Percentiles rank a stretch among this genome's conserved stretches.
Evolutionary conservation across 2,888 invertebrate species (phyloP).

Genomic region (Pogonocherus hispidulus): DNA sequence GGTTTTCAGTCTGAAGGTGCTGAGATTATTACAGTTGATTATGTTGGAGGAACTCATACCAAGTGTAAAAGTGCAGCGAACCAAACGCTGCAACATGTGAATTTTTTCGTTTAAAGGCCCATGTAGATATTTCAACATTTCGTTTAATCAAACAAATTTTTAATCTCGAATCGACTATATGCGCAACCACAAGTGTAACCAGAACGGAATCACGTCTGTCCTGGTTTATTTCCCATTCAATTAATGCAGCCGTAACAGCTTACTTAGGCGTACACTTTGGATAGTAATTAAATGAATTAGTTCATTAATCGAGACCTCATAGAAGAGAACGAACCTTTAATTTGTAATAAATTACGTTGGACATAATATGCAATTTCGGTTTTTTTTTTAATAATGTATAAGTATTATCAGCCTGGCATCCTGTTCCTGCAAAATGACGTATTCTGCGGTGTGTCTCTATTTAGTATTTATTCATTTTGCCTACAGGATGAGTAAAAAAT

Average conservation of each 20-base stretch:
- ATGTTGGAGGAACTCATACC: no score
- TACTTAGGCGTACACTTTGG: not conserved
- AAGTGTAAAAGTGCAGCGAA: no score
- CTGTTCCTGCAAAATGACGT: conserved; percentile 9
- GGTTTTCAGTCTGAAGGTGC: no score
- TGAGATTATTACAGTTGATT: no score
- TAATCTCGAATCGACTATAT: not conserved
- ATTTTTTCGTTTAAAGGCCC: no score
- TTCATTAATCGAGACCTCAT: conserved; percentile 1
- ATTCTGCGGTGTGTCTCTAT: not conserved
- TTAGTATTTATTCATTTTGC: conserved; percentile 13
- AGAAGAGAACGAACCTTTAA: conserved; percentile 19
- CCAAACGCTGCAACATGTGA: no score
- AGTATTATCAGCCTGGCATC: conserved; percentile 11
- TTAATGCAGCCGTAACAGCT: conserved; percentile 1
- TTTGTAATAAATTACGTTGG: conserved; percentile 9
- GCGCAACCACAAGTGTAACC: not conserved
- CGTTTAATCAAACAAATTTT: no score
- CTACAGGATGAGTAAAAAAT: no score
- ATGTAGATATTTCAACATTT: no score
- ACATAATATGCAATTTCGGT: conserved; percentile 4
- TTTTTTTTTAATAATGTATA: not conserved
- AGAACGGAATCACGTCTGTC: conserved; percentile 7
- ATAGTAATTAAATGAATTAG: conserved; percentile 26
- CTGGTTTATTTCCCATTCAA: conserved; percentile 18